Conservation (phyloP, 2,888 invertebrate species). For the Calameuta filiformis region DNA sequence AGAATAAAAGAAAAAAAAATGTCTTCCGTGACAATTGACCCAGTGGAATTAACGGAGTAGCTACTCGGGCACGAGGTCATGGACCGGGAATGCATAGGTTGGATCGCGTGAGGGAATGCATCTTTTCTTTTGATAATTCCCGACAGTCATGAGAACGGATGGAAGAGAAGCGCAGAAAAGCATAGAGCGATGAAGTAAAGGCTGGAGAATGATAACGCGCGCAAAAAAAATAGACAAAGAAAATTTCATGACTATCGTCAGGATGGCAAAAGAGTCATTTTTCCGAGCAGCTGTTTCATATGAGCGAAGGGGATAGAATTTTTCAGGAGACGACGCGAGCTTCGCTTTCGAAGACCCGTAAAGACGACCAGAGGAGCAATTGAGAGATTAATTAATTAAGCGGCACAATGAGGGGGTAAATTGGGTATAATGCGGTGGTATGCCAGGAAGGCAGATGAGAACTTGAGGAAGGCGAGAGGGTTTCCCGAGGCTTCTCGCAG, state of each 20-base stretch:
- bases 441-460: slow-evolving; percentile 28
- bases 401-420: slow-evolving; percentile 52
- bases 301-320: background rate
- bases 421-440: slow-evolving; percentile 54
- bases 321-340: background rate
- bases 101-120: background rate
- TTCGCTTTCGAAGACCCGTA: background rate
- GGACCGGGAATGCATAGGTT: background rate
- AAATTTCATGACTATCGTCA: background rate
- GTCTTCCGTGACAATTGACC: background rate
- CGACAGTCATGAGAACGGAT: background rate
- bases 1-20: background rate
- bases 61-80: background rate
- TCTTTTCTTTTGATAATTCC: background rate
- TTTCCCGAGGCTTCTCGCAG: background rate
- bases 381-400: slow-evolving; percentile 56
- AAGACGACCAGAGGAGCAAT: slow-evolving; percentile 46
- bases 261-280: background rate
- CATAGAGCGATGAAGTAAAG: background rate
- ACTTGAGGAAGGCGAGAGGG: slow-evolving; percentile 30
- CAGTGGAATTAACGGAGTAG: background rate
- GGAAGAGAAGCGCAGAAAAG: background rate
- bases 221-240: background rate
- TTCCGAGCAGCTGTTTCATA: background rate
- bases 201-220: background rate